Percentiles rank a stretch among this genome's conserved stretches.
Conservation (phyloP, 2,888 invertebrate genomes). For the Lasioglossum zephyrum region DNA sequence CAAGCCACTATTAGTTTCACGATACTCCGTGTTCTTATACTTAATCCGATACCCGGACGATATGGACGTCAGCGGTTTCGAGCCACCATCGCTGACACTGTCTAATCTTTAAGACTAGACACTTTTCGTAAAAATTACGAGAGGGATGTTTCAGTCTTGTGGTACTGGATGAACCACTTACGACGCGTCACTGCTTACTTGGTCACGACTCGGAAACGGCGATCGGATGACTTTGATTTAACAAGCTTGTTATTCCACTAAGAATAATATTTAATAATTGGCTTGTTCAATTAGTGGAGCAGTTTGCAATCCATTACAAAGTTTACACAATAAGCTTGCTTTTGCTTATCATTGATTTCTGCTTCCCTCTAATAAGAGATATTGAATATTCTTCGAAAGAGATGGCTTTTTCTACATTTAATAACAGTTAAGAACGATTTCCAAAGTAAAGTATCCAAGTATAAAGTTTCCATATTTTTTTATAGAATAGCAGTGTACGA, state of each 20-base stretch:
- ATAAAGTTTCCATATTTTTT: not conserved
- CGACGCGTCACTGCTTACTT: not conserved
- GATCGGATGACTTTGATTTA: not conserved
- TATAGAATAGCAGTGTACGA: not conserved
- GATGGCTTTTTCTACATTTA: not conserved
- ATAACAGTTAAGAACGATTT: not conserved
- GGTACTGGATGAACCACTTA: not conserved
- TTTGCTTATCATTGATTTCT: not conserved
- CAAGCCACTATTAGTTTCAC: constrained; percentile 47
- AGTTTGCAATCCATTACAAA: not conserved
- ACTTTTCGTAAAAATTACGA: not conserved
- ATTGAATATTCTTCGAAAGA: not conserved
- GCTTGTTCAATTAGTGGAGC: not conserved
- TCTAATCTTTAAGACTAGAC: not conserved
- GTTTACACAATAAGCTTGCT: not conserved
- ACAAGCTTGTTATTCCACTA: not conserved
- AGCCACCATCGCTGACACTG: not conserved
- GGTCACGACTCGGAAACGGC: not conserved
- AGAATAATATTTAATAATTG: not conserved
- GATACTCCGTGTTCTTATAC: constrained; percentile 10
- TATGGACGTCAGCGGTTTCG: not conserved
- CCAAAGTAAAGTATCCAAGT: not conserved
- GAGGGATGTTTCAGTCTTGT: not conserved
- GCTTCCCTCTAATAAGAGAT: not conserved
- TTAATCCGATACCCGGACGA: constrained; percentile 29